Percentiles rank a stretch among this genome's conserved stretches.
Evolutionary conservation across 2,888 invertebrate genomes (phyloP).

Genomic region (Ectemnius continuus): DNA sequence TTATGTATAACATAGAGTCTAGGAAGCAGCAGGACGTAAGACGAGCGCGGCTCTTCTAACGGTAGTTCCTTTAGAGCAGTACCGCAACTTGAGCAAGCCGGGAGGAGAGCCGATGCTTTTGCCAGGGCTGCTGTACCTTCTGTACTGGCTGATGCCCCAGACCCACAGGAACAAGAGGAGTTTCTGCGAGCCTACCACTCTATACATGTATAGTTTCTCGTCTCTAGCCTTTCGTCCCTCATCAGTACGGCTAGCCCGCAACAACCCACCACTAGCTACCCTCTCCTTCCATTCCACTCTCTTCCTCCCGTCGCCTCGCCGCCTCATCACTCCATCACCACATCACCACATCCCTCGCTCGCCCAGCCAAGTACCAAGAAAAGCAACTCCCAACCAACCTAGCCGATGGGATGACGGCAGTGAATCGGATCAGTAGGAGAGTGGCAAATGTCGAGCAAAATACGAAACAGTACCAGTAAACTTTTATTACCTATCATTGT

Average conservation of each 20-base stretch:
- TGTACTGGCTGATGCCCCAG: conserved; percentile 50
- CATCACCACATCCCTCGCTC: too few species aligned
- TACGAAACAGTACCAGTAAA: conserved; percentile 68
- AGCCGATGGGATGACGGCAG: too few species aligned
- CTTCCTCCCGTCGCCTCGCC: not conserved
- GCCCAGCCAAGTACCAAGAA: conserved; percentile 29
- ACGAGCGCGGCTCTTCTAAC: conserved; percentile 75
- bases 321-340: too few species aligned
- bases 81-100: conserved; percentile 71
- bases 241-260: conserved; percentile 44
- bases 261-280: conserved; percentile 54
- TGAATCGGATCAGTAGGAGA: too few species aligned
- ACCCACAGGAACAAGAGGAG: conserved; percentile 26
- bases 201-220: conserved; percentile 28
- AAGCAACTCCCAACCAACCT: conserved; percentile 34
- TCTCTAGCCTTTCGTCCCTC: not conserved
- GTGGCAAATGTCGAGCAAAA: conserved; percentile 57
- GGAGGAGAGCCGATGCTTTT: conserved; percentile 62
- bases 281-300: conserved; percentile 13
- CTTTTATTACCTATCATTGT: conserved; percentile 54
- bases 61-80: conserved; percentile 76
- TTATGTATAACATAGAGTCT: conserved; percentile 62
- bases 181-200: too few species aligned
- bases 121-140: conserved; percentile 51
- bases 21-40: conserved; percentile 65